phyloP scores from a whole-genome alignment of 2,888 invertebrate genomes.

The Hydriomena furcata region DNA sequence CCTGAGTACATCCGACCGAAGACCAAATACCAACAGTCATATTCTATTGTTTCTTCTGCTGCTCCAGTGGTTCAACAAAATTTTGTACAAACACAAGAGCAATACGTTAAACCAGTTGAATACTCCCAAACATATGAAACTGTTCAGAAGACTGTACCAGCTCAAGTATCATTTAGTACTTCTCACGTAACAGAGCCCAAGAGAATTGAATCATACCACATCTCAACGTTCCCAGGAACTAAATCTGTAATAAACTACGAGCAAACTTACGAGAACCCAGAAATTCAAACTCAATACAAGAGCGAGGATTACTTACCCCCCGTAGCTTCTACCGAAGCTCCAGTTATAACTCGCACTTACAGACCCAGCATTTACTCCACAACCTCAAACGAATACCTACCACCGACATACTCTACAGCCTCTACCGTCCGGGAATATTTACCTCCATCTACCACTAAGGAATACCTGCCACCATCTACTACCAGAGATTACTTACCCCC shows the following conservation, averaged over 20 bases:
- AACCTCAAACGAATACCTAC: conserved; percentile 25
- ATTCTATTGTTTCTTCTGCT: conserved; percentile 52
- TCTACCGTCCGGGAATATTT: conserved; percentile 42
- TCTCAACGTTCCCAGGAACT: conserved; percentile 57
- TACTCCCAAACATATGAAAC: conserved; percentile 47
- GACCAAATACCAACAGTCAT: conserved; percentile 55
- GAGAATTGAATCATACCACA: conserved; percentile 59
- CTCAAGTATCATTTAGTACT: conserved; percentile 53
- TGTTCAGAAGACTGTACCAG: conserved; percentile 39
- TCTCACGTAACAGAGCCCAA: conserved; percentile 56
- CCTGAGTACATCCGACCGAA: conserved; percentile 58
- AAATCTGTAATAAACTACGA: conserved; percentile 55
- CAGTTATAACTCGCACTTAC: conserved; percentile 57
- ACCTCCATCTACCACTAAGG: conserved; percentile 27
- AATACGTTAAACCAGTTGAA: conserved; percentile 50
- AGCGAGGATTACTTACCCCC: conserved; percentile 73
- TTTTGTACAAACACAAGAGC: conserved; percentile 51
- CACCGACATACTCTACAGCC: conserved; percentile 23
- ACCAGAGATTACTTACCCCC: conserved; percentile 27
- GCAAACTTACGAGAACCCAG: conserved; percentile 63
- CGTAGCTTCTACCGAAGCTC: conserved; percentile 52
- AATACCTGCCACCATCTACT: conserved; percentile 24
- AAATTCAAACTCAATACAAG: conserved; percentile 69
- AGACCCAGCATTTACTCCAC: conserved; percentile 57
- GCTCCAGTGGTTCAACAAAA: conserved; percentile 57